Base-by-base conservation (phyloP, 2,797 vertebrate genomes). In the Danio jaintianensis region DNA sequence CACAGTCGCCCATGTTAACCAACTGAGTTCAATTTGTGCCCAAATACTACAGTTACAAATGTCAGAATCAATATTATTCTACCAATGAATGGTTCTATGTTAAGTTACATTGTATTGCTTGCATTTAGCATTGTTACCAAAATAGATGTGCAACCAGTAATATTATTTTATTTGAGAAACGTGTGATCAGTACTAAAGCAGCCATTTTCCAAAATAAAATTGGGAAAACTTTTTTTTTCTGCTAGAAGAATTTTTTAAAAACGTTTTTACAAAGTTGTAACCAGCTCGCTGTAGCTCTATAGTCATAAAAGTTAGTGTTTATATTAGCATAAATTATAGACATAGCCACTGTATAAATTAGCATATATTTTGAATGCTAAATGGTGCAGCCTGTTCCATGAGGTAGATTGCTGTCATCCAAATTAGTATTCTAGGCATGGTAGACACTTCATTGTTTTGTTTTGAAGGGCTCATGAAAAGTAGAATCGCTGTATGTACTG, bases 361-460 rank as follows among this genome's bases (percentile, higher is more conserved):
- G 80, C 88, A 89, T 89, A 81, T 66, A 86, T 88, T 87, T 82
- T 55, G 58, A 78, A 80, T 61, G 63, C 72, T 86, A 74, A 88
- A 86, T 75, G 56, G 80, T 79, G 80, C 76, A 81, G 71, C 82
- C 79, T 84, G 75, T 81, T 86, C 83, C 68, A 68, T 83, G 76
- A 85, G 83, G 83, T 72, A 79, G 80, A 76, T 85, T 81, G 82
- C 79, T 80, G 75, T 75, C 20, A 18, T 56, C 36, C 10, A 20
- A 62, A 80, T 89, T 87, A 88, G 88, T 89, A 91, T 92, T 90
- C 86, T 11, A 18, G 9, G 61, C 87, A 89, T 86, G 80, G 69
- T 59, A 84, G 82, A 71, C 63, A 75, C 79, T 70, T 77, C 75
- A 77, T 66, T 75, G 71, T 69, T 79, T 72, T 64, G 67, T 72